Percentiles rank a stretch among this genome's conserved stretches.
Evolutionary conservation across 2,797 vertebrate genomes (phyloP).

Genomic region (Sebastes diaconus): DNA sequence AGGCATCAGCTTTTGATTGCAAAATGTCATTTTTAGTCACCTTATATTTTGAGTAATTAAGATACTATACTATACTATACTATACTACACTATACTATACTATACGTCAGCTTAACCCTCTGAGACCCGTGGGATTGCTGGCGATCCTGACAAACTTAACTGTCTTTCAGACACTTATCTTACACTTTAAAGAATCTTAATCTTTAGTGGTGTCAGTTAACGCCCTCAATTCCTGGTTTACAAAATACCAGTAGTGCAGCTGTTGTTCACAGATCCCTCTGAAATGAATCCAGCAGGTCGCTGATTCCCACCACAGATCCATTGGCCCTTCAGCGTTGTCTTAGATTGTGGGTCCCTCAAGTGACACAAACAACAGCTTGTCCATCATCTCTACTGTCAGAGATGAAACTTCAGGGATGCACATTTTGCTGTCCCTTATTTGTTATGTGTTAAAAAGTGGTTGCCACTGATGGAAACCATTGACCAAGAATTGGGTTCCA

Average conservation of each 20-base stretch:
- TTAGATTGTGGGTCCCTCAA: background rate
- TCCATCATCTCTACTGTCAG: background rate
- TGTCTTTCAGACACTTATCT: too few relatives aligned
- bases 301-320: background rate
- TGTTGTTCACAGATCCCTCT: background rate
- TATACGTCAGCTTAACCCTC: background rate
- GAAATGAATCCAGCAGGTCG: background rate
- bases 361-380: background rate
- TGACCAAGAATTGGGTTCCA: fast-evolving
- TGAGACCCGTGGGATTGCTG: too few relatives aligned
- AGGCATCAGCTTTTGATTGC: background rate
- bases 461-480: too few relatives aligned
- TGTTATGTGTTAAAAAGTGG: background rate
- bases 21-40: background rate
- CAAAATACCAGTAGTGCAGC: background rate
- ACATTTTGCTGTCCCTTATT: background rate
- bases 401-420: background rate
- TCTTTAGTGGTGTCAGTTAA: background rate
- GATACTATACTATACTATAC: background rate
- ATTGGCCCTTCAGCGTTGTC: background rate
- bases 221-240: background rate
- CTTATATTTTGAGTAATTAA: background rate
- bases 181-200: background rate
- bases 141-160: too few relatives aligned
- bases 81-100: background rate